Percentiles rank a stretch among this genome's conserved stretches.
Conservation (phyloP, 2,797 vertebrate species). For the Orientallactaga sibirica region DNA sequence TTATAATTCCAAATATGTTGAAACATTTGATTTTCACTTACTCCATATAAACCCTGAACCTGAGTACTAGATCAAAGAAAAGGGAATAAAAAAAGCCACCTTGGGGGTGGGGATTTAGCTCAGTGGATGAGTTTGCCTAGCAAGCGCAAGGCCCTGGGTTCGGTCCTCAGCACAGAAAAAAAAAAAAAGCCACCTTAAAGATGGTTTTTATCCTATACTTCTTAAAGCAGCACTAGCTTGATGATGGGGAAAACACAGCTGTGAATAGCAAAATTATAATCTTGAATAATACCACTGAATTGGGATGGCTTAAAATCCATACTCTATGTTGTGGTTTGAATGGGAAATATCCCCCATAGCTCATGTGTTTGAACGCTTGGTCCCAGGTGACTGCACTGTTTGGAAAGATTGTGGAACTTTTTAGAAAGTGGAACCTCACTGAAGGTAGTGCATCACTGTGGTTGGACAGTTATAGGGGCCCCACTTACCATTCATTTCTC, state of each 20-base stretch:
- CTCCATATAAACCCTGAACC: background rate
- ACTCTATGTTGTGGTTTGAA: background rate
- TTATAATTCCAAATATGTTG: background rate
- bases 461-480: too few relatives aligned
- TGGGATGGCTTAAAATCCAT: background rate
- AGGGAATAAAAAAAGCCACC: background rate
- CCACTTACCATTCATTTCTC: too few relatives aligned
- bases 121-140: too few relatives aligned
- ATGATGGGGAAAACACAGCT: background rate
- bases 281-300: background rate
- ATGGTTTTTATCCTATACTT: background rate
- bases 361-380: too few relatives aligned
- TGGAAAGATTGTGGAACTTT: too few relatives aligned
- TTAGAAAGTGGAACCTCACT: too few relatives aligned
- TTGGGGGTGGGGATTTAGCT: too few relatives aligned
- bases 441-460: too few relatives aligned
- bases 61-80: background rate
- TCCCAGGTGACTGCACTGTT: too few relatives aligned
- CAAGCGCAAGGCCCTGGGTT: too few relatives aligned
- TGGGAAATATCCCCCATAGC: too few relatives aligned
- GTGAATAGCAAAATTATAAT: background rate
- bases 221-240: background rate
- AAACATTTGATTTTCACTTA: conserved; percentile 40
- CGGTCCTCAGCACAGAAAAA: too few relatives aligned
- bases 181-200: background rate